Percentiles rank a stretch among this genome's conserved stretches.
Evolutionary conservation across 2,797 vertebrate genomes (phyloP).

Genomic region (Chrysocyon brachyurus): DNA sequence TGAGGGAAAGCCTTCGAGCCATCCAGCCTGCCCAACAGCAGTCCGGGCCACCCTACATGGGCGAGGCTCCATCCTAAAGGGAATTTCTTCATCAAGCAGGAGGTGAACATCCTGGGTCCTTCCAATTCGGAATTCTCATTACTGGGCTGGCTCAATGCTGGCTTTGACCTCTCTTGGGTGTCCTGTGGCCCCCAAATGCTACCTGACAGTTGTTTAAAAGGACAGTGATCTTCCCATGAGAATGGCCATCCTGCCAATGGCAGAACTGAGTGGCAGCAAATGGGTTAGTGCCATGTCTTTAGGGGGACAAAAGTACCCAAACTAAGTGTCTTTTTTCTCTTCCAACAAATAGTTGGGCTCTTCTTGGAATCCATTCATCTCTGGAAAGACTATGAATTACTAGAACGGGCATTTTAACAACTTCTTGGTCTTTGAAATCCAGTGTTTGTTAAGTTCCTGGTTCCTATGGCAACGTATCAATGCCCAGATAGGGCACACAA

Average conservation of each 20-base stretch:
- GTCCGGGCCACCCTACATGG: rapidly evolving
- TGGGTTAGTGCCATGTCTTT: not conserved
- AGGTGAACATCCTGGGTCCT: not conserved
- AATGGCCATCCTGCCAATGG: not conserved
- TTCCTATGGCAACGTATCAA: not conserved
- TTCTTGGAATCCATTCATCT: not conserved
- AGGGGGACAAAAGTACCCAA: not conserved
- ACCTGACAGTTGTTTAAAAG: not conserved
- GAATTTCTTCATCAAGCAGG: not conserved
- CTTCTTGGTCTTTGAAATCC: not conserved
- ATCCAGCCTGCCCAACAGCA: not conserved
- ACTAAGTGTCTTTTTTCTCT: not conserved
- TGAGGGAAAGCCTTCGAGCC: not conserved
- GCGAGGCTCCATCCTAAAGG: too few relatives aligned
- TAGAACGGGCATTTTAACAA: not conserved
- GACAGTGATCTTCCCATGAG: not conserved
- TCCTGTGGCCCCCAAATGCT: not conserved
- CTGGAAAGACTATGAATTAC: not conserved
- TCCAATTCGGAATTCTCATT: not conserved
- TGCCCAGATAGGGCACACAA: not conserved
- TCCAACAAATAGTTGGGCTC: not conserved
- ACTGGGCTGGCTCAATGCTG: not conserved
- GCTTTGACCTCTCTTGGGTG: not conserved
- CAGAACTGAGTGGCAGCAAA: not conserved
- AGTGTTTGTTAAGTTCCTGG: not conserved